Evolutionary conservation across 2,888 invertebrate genomes (phyloP).

Genomic region (Cephus nigrinus): DNA sequence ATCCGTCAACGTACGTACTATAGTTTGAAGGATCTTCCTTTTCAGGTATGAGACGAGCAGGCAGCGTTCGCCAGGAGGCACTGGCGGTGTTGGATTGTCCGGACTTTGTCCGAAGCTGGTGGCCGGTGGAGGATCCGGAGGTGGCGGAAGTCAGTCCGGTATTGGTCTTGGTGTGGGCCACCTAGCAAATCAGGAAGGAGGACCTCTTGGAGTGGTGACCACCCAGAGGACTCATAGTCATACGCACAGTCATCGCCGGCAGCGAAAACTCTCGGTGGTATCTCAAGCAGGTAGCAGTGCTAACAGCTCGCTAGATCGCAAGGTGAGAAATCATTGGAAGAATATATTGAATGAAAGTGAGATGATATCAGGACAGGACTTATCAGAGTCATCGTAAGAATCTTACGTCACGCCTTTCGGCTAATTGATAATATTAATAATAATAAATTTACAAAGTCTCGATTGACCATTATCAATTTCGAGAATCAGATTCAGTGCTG

Average conservation of each 20-base stretch:
- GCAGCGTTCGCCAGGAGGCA: slow-evolving; percentile 61
- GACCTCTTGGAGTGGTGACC: slow-evolving; percentile 49
- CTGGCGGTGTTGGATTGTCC: slow-evolving; percentile 57
- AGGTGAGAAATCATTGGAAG: slow-evolving; percentile 37
- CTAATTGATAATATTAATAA: background rate
- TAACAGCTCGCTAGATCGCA: slow-evolving; percentile 51
- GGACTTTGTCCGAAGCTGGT: slow-evolving; percentile 62
- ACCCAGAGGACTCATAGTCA: slow-evolving; percentile 53
- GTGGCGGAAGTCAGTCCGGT: slow-evolving; percentile 55
- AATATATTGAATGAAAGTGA: background rate
- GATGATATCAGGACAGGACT: background rate
- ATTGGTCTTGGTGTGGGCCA: slow-evolving; percentile 55
- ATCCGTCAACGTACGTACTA: background rate
- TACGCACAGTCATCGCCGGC: slow-evolving; percentile 54
- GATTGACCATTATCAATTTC: background rate
- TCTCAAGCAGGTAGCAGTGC: slow-evolving; percentile 49
- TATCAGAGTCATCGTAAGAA: background rate
- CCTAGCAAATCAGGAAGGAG: slow-evolving; percentile 61
- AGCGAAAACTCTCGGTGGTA: slow-evolving; percentile 58
- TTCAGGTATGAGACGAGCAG: slow-evolving; percentile 66
- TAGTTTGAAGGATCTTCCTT: slow-evolving; percentile 16
- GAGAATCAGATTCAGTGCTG: background rate
- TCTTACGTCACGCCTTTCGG: background rate
- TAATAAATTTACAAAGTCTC: background rate
- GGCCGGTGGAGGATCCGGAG: slow-evolving; percentile 54